phyloP scores from a whole-genome alignment of 2,888 invertebrate species.

The Beris morrisii region DNA sequence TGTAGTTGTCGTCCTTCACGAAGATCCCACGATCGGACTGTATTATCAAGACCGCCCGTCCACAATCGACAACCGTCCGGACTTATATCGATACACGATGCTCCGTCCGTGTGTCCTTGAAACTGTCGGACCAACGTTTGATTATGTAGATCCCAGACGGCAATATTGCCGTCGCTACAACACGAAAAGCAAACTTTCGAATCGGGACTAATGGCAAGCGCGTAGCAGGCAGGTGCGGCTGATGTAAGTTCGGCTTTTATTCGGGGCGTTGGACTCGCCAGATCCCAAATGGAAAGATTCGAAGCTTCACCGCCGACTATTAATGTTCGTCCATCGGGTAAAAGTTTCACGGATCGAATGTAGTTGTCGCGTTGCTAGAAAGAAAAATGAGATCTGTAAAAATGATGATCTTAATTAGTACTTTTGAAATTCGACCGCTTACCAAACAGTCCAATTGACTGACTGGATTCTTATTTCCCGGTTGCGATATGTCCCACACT shows the following conservation, averaged over 20 bases:
- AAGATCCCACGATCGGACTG: constrained; percentile 95
- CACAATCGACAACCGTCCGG: constrained; percentile 86
- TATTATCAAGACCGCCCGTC: constrained; percentile 96
- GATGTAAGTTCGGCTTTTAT: constrained; percentile 89
- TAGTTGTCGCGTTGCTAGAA: constrained; percentile 91
- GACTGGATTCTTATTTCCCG: constrained; percentile 75
- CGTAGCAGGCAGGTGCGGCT: constrained; percentile 96
- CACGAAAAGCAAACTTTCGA: constrained; percentile 98
- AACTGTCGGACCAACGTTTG: constrained; percentile 90
- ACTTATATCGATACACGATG: constrained; percentile 96
- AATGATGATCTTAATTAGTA: not conserved
- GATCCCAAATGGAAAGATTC: constrained; percentile 94
- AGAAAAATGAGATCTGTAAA: constrained; percentile 33
- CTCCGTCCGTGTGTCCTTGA: constrained; percentile 97
- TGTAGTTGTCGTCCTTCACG: constrained; percentile 90
- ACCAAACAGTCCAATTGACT: constrained; percentile 84
- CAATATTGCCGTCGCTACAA: constrained; percentile 97
- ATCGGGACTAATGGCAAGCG: constrained; percentile 94
- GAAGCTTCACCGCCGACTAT: constrained; percentile 97
- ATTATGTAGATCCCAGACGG: constrained; percentile 92
- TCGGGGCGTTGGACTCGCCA: constrained; percentile 86
- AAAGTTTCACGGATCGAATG: constrained; percentile 90
- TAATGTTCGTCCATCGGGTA: constrained; percentile 90
- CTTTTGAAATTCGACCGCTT: constrained; percentile 46
- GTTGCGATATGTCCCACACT: constrained; percentile 78